Base-by-base conservation (phyloP, 2,797 vertebrate species). In the Helostoma temminkii region DNA sequence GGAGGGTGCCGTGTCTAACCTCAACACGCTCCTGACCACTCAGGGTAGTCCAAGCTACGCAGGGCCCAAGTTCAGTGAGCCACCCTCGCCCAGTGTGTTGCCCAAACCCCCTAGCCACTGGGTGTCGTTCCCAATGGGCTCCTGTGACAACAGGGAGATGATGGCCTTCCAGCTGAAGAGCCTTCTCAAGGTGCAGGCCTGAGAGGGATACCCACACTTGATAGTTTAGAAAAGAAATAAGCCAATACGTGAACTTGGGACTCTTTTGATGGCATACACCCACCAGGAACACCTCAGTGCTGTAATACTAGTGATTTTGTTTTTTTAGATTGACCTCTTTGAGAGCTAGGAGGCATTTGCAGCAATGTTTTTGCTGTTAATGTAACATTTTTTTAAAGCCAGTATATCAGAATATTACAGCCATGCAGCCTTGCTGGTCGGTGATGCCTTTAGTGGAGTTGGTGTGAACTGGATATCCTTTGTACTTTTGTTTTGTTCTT, bases 121-220 rank as follows among this genome's bases (percentile, higher is more conserved):
- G 98, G 96, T 99, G 78, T 93, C 95, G 41, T 95, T 96, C 87
- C 92, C 96, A 21, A 92, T 97, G 61, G 95, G 94, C 60, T 91
- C 95, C 87, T 96, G 95, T 80, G 97, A 98, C 86, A 92, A 88
- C 84, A 94, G 95, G 80, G 97, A 99, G 93, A 94, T 95, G 19
- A 97, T 98, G 97, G 93, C 97, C 89, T 98, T 99, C 93, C 96
- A 98, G 91, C 95, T 98, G 59, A 99, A 98, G 93, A 98, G 96
- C 36, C 95, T 98, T 78, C 95, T 99, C 64, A 99, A 99, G 91
- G 96, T 99, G 76, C 96, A 98, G 89, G 96, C 96, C 74, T 99
- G 93, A 97, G 81, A 28, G 70, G 62, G 59, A 71, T 57, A 46
- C 73, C 34, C 43, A 46, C 48, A 42, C 49, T 39, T 53, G 64